A percentile compares a stretch with the other conserved stretches of the same genome.
Conservation (phyloP, 2,888 invertebrate genomes). For the Oxyteleia sp. region DNA sequence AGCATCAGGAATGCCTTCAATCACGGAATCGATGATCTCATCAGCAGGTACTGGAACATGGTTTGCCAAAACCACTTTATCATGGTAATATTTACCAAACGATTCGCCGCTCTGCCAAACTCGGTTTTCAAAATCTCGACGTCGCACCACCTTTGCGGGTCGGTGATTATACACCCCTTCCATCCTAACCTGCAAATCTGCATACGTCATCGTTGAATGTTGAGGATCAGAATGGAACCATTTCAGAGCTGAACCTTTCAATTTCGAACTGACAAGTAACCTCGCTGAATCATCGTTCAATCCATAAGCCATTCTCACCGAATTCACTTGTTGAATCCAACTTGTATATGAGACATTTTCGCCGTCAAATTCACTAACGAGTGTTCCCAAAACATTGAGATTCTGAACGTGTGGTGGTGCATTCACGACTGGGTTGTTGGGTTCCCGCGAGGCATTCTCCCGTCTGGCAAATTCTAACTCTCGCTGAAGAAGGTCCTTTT, state of each 20-base stretch:
- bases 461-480: too few relatives aligned
- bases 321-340: constrained; percentile 54
- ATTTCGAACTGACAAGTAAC: constrained; percentile 39
- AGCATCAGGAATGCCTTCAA: constrained; percentile 64
- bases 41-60: constrained; percentile 55
- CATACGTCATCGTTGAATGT: constrained; percentile 20
- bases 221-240: constrained; percentile 69
- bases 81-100: constrained; percentile 66
- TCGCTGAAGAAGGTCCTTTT: too few relatives aligned
- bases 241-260: constrained; percentile 44
- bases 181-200: constrained; percentile 19
- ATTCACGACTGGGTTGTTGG: too few relatives aligned
- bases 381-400: too few relatives aligned
- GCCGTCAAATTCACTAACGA: constrained; percentile 43
- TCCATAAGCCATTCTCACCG: constrained; percentile 32
- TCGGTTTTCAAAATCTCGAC: constrained; percentile 58
- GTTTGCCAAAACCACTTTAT: constrained; percentile 39
- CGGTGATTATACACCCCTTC: constrained; percentile 61
- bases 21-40: constrained; percentile 66
- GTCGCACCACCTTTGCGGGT: constrained; percentile 33
- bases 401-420: too few relatives aligned
- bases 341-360: constrained; percentile 24
- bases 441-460: too few relatives aligned
- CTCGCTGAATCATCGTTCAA: constrained; percentile 43
- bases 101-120: constrained; percentile 52